phyloP scores from a whole-genome alignment of 2,113 vertebrate species.

The Lophura nycthemera region DNA sequence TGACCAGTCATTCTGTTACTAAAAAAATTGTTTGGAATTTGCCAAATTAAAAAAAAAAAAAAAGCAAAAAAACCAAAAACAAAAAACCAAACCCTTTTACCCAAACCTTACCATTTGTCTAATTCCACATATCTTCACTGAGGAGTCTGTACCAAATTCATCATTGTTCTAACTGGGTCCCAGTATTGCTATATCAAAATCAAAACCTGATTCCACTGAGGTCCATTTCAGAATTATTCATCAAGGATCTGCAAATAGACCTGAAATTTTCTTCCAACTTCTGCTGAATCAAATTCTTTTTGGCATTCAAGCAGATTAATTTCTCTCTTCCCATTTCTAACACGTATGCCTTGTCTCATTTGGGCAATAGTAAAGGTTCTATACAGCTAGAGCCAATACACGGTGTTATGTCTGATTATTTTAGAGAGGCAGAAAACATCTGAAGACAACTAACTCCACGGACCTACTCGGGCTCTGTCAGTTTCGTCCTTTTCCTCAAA shows the following conservation, averaged over 20 bases:
- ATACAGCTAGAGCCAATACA: not conserved
- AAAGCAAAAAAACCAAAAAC: not conserved
- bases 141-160: not conserved
- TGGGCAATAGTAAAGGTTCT: not conserved
- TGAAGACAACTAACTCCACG: not conserved
- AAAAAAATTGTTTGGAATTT: not conserved
- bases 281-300: not conserved
- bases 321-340: slow-evolving; percentile 4
- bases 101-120: not conserved
- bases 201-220: not conserved
- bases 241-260: not conserved
- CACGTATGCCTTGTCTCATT: not conserved
- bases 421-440: not conserved
- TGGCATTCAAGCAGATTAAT: not conserved
- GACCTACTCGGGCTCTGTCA: not conserved
- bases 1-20: not conserved
- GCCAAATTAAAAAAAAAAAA: not conserved
- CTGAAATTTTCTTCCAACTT: slow-evolving; percentile 5
- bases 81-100: too few relatives aligned
- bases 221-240: slow-evolving; percentile 37
- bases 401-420: not conserved
- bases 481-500: slow-evolving; percentile 17
- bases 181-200: not conserved
- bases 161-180: not conserved
- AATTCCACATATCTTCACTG: not conserved